phyloP scores from a whole-genome alignment of 2,797 vertebrate species.

The Melanotaenia trifasciata region DNA sequence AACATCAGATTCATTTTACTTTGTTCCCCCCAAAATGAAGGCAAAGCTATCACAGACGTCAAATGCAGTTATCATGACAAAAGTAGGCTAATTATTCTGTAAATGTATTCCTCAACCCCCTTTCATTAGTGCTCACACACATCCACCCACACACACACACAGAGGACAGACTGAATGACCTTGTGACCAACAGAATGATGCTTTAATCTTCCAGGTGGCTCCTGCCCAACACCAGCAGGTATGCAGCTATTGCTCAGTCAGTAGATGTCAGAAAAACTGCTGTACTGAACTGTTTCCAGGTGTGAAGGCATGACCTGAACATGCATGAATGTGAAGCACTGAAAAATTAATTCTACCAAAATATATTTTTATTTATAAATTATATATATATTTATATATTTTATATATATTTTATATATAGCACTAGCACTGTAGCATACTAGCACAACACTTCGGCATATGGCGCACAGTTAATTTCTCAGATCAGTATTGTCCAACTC shows the following conservation, averaged over 20 bases:
- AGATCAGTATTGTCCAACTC: too few species aligned
- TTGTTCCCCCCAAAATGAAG: too few species aligned
- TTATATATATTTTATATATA: too few species aligned
- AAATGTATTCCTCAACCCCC: not conserved
- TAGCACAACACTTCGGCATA: too few species aligned
- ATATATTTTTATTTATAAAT: too few species aligned
- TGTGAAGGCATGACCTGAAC: constrained; percentile 35
- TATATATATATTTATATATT: too few species aligned
- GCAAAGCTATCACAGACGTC: too few species aligned
- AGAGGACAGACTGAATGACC: not conserved
- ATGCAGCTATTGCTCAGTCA: constrained; percentile 28
- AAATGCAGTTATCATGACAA: too few species aligned
- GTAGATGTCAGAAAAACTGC: constrained; percentile 27
- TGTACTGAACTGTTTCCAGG: constrained; percentile 37
- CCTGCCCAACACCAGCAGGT: constrained; percentile 10
- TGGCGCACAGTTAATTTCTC: too few species aligned
- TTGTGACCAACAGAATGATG: not conserved
- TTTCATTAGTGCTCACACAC: not conserved
- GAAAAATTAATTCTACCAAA: constrained; percentile 10
- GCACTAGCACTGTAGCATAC: too few species aligned
- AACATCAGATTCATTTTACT: too few species aligned
- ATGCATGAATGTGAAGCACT: constrained; percentile 27
- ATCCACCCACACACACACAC: not conserved
- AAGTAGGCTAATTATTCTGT: constrained; percentile 5
- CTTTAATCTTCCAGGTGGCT: constrained; percentile 22